Evolutionary conservation across 2,113 vertebrate species (phyloP).

Genomic region (Merops nubicus): DNA sequence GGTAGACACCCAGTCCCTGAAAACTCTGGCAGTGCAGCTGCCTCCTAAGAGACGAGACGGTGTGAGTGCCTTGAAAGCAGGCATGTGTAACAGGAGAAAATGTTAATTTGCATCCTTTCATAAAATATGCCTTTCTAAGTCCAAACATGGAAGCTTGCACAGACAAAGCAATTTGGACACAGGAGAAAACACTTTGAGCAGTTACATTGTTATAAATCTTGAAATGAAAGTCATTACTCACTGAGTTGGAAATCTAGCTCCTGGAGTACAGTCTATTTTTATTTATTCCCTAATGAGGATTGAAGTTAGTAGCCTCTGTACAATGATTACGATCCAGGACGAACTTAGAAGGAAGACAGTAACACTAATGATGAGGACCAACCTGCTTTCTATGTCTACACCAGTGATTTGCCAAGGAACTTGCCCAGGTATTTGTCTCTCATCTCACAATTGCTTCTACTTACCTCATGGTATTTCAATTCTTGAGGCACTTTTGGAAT

Average conservation of each 20-base stretch:
- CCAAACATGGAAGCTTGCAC: neutral
- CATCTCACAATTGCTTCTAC: neutral
- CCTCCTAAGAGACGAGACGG: neutral
- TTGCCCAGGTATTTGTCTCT: neutral
- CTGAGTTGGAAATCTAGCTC: neutral
- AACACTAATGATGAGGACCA: neutral
- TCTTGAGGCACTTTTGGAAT: neutral
- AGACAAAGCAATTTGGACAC: neutral
- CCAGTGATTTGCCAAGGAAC: neutral
- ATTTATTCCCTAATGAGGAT: neutral
- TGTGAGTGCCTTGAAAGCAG: neutral
- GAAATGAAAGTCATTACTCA: neutral
- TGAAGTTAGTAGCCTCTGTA: neutral
- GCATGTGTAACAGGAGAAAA: neutral
- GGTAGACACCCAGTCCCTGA: neutral
- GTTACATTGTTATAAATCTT: neutral
- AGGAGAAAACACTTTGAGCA: neutral
- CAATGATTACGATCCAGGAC: neutral
- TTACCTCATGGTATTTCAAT: neutral
- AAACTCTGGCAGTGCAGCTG: neutral
- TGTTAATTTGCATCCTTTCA: neutral
- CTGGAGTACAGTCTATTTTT: neutral
- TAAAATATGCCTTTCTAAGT: neutral
- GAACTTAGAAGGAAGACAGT: neutral
- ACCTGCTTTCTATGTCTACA: neutral